These are phyloP conservation scores for Trematocara stigmaticum DNA, from an alignment of 2,113 vertebrate genomes.

Conservation along the genomic window DNA sequence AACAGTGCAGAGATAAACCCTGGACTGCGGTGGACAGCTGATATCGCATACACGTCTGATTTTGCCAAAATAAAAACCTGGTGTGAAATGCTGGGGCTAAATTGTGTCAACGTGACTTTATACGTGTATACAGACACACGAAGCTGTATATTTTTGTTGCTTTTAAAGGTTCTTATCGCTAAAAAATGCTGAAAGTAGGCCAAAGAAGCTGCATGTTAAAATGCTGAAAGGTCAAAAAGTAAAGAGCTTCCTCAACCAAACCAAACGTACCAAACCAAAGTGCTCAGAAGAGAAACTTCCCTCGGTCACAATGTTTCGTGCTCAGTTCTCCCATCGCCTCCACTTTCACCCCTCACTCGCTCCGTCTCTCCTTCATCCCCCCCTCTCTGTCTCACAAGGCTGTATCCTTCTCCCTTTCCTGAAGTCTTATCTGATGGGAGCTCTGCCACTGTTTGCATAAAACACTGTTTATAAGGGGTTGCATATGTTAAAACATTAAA, in stretches of 20 bases:
- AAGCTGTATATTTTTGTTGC: not conserved
- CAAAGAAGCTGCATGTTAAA: not conserved
- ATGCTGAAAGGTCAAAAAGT: not conserved
- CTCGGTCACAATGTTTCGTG: not conserved
- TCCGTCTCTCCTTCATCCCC: not conserved
- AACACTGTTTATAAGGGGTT: conserved; percentile 75
- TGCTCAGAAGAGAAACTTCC: conserved; percentile 4
- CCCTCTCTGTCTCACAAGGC: conserved; percentile 36
- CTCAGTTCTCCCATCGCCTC: conserved; percentile 47
- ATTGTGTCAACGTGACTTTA: not conserved
- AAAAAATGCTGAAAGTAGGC: not conserved
- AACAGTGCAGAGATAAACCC: conserved; percentile 33
- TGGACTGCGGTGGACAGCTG: conserved; percentile 26
- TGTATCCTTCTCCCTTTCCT: conserved; percentile 61
- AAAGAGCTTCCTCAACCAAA: not conserved
- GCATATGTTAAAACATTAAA: conserved; percentile 77
- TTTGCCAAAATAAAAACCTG: not conserved
- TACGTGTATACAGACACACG: not conserved
- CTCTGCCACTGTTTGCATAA: conserved; percentile 75
- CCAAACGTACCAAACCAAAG: not conserved
- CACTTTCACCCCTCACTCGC: conserved; percentile 47
- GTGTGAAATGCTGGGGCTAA: not conserved
- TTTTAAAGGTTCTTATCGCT: not conserved
- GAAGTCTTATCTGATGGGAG: conserved; percentile 75
- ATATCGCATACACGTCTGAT: not conserved